Evolutionary conservation across 2,113 vertebrate genomes (phyloP), one percentile per base, ranked within the genome.

Genomic region (Haemorhous mexicanus): DNA sequence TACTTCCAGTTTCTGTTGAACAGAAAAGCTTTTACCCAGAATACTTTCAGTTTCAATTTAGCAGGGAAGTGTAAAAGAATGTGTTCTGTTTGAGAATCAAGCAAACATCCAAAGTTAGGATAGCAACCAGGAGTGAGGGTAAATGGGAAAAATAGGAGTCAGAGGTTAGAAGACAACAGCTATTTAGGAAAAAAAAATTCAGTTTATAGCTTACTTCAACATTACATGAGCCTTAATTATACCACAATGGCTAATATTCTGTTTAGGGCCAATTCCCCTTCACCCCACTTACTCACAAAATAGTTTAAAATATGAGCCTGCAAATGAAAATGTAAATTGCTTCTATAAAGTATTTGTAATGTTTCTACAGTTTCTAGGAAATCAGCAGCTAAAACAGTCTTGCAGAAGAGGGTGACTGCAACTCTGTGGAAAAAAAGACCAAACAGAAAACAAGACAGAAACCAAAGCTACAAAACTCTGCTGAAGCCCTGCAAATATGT

Each of bases 41-140:
- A 43, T 26, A 90, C 79, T 96, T 95, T 96, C 94, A 67, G 92
- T 96, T 96, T 96, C 93, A 78, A 59, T 95, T 96, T 75, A 75
- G 56, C 35, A 68, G 35, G 73, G 24, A 92, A 44, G 68, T 52
- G 39, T 56, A 74, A 53, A 88, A 95, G 13, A 85, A 70, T n/a
- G 27, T 68, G 18, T 33, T 72, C 28, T 68, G 52, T 77, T 84
- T 75, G 50, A 80, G 59, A 90, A 91, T 37, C 37, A 37, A 37
- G 37, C 37, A 94, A 43, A 67, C n/a, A 90, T 70, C n/a, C 17
- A 30, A 73, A 96, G 21, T 75, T 49, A 88, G 53, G 61, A 52
- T 24, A 81, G 64, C 14, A 68, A 90, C 23, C 55, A 63, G 13
- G 23, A 88, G 18, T 26, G 28, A 61, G 30, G 10, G 26, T 19